Base-by-base conservation (phyloP, 2,797 vertebrate species). In the Smutsia temminckii region DNA sequence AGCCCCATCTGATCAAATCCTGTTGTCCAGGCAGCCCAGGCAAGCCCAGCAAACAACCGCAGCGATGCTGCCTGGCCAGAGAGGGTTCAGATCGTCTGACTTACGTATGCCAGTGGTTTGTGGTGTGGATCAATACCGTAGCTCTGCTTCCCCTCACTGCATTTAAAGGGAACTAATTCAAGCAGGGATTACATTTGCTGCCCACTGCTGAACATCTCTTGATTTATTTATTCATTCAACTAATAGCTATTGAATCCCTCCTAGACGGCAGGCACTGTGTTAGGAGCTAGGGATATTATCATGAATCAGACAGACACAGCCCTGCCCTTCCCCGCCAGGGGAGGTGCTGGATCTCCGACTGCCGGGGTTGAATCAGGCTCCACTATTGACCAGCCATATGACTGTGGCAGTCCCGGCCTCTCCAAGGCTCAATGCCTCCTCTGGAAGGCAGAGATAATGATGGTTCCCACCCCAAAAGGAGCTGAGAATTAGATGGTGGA, bases 211-310 rank as follows among this genome's bases (percentile, higher is more conserved):
- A 87, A 57, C 23, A 61, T n/a, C 79, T 92, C 61, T 51, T 83
- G 57, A 92, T 95, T 83, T n/a, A 87, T 79, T 81, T 79, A 85
- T 80, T 84, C 78, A 89, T 87, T 49, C 63, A 53, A 75, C 63
- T 89, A 91, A 85, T 29, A 89, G 93, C 59, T 23, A 53, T 6
- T n/a, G 29, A 85, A 55, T 63, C 59, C 16, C 80, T 66, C n/a
- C 16, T 59, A 40, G 27, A 53, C 29, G 61, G 10, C 42, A 64
- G 92, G n/a, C 17, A 3, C 21, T 14, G 16, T 27, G 27, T 51
- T 49, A 37, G 53, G 4, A 46, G 32, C 53, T 27, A 34, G n/a
- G 27, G 42, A 27, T 20, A 5, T 40, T 81, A 18, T 8, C 5
- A 0, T 57, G 78, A 55, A 57, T 63, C 64, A 32, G 74, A 85